phyloP scores from a whole-genome alignment of 2,888 invertebrate genomes.

The Mimas tiliae region DNA sequence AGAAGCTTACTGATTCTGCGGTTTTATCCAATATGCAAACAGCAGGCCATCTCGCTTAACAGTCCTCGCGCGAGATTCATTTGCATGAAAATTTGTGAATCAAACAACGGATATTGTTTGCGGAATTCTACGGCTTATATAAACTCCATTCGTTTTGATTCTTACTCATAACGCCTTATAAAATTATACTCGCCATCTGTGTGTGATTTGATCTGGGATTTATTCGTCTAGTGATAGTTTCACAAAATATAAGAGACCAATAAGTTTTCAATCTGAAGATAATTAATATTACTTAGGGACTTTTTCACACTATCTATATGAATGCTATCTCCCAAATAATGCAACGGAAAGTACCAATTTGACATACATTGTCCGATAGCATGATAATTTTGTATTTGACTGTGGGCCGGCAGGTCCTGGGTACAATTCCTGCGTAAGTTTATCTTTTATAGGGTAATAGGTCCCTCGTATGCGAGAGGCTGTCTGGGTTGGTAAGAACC shows the following conservation, averaged over 20 bases:
- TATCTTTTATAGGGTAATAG: too few species aligned
- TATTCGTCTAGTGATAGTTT: neutral
- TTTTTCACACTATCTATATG: too few species aligned
- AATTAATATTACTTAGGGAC: neutral
- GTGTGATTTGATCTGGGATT: neutral
- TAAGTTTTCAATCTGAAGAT: too few species aligned
- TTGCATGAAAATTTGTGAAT: conserved; percentile 31
- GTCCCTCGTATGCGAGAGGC: too few species aligned
- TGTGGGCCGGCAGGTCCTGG: too few species aligned
- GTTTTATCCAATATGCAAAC: conserved; percentile 70
- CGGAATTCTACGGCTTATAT: conserved; percentile 25
- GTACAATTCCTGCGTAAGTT: too few species aligned
- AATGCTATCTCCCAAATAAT: too few species aligned
- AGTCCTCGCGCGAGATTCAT: conserved; percentile 28
- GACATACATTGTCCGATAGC: too few species aligned
- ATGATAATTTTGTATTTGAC: too few species aligned
- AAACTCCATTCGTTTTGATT: neutral
- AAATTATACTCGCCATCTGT: neutral
- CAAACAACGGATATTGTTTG: conserved; percentile 20
- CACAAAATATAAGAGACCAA: neutral
- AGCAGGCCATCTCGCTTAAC: conserved; percentile 30
- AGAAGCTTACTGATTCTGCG: conserved; percentile 44
- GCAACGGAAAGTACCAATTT: too few species aligned
- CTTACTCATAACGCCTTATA: neutral
- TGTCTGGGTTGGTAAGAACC: too few species aligned